phyloP scores from a whole-genome alignment of 2,797 vertebrate species.

The Cuniculus paca region DNA sequence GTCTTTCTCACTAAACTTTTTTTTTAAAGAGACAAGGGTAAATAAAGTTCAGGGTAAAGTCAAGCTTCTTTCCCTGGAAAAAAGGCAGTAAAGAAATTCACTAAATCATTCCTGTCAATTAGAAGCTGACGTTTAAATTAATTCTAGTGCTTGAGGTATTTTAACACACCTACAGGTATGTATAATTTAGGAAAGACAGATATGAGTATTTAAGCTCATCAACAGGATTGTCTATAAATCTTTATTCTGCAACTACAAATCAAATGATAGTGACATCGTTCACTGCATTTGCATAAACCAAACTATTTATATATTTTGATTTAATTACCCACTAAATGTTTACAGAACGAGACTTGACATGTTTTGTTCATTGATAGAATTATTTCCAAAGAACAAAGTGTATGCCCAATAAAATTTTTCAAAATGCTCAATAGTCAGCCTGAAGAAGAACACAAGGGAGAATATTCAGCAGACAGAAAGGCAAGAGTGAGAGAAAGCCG shows the following conservation, averaged over 20 bases:
- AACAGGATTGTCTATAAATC: constrained; percentile 37
- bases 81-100: constrained; percentile 67
- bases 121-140: constrained; percentile 72
- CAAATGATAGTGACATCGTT: constrained; percentile 31
- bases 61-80: constrained; percentile 76
- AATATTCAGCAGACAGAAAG: not conserved
- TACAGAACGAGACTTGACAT: constrained; percentile 23
- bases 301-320: not conserved
- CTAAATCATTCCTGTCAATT: constrained; percentile 73
- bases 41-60: constrained; percentile 88
- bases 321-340: constrained; percentile 55
- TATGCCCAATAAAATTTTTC: not conserved
- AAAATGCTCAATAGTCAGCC: not conserved
- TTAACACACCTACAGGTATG: constrained; percentile 29
- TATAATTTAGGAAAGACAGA: constrained; percentile 59
- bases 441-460: constrained; percentile 9
- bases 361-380: not conserved
- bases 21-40: constrained; percentile 82
- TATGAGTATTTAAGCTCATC: constrained; percentile 54
- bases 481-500: not conserved
- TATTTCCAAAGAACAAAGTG: constrained; percentile 57
- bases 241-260: constrained; percentile 53
- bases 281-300: not conserved
- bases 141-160: constrained; percentile 64
- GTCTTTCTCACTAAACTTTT: constrained; percentile 82